A percentile compares a stretch with the other conserved stretches of the same genome.
Conservation (phyloP, 2,888 invertebrate species). For the Caenorhabditis macrosperma region DNA sequence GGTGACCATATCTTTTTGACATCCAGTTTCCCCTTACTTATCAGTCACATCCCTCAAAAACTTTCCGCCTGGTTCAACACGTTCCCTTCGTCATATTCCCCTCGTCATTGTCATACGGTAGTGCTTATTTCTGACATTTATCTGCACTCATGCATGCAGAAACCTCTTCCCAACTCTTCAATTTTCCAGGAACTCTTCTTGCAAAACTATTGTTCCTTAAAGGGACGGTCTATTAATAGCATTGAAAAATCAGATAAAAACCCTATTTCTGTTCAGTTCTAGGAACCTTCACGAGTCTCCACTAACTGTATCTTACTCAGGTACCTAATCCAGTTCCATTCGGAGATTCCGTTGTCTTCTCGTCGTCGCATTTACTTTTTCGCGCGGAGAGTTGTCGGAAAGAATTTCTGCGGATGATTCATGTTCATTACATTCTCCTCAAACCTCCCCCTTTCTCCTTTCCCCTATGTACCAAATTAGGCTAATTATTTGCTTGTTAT, state of each 20-base stretch:
- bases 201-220: too few relatives aligned
- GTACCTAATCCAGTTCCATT: too few relatives aligned
- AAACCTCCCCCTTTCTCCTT: slow-evolving; percentile 13
- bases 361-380: background rate
- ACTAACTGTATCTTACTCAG: too few relatives aligned
- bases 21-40: slow-evolving; percentile 39
- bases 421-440: slow-evolving; percentile 28
- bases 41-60: slow-evolving; percentile 14
- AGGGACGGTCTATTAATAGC: too few relatives aligned
- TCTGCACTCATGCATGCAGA: background rate
- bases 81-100: background rate
- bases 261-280: too few relatives aligned
- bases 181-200: too few relatives aligned
- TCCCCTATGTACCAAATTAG: slow-evolving; percentile 22
- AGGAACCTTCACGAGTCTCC: too few relatives aligned
- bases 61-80: slow-evolving; percentile 25
- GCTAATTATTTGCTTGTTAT: slow-evolving; percentile 39
- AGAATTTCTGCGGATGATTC: slow-evolving; percentile 24
- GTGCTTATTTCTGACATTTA: background rate
- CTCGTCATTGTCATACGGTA: slow-evolving; percentile 2
- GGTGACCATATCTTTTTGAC: slow-evolving; percentile 31
- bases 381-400: background rate
- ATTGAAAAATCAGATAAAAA: too few relatives aligned
- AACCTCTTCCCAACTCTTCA: background rate
- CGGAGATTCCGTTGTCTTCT: background rate